Percentiles rank a stretch among this genome's conserved stretches.
Evolutionary conservation across 2,797 vertebrate genomes (phyloP).

Genomic region (Oryzias dopingdopingensis): DNA sequence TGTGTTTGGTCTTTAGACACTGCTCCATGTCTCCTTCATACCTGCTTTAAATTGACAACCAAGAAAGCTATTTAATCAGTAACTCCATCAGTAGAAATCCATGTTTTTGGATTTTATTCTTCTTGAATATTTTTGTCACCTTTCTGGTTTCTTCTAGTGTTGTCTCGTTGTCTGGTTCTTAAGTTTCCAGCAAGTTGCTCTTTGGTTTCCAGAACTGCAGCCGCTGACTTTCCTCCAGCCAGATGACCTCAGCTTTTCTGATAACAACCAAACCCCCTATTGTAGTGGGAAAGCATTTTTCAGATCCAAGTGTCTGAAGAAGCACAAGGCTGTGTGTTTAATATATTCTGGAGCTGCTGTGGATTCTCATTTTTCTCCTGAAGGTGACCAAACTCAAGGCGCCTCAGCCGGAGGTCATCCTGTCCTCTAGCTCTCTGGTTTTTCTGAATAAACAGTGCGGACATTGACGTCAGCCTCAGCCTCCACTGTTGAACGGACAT

Average conservation of each 20-base stretch:
- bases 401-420: not conserved
- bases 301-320: not conserved
- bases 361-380: constrained; percentile 27
- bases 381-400: constrained; percentile 23
- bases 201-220: too few relatives aligned
- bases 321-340: not conserved
- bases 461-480: constrained; percentile 20
- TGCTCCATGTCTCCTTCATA: too few relatives aligned
- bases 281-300: not conserved
- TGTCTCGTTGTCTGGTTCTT: too few relatives aligned
- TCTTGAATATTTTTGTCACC: too few relatives aligned
- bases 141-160: too few relatives aligned
- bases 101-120: too few relatives aligned
- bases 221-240: too few relatives aligned
- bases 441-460: constrained; percentile 24
- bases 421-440: constrained; percentile 15
- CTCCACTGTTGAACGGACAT: constrained; percentile 17
- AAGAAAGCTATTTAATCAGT: too few relatives aligned
- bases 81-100: too few relatives aligned
- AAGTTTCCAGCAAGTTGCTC: too few relatives aligned
- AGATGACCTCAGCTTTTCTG: constrained; percentile 1
- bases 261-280: not conserved
- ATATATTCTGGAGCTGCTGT: constrained; percentile 5
- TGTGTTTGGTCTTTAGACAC: too few relatives aligned
- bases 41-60: too few relatives aligned